Evolutionary conservation across 2,888 invertebrate genomes (phyloP), one percentile per base, ranked within the genome.

Genomic region (Melanargia galathea): DNA sequence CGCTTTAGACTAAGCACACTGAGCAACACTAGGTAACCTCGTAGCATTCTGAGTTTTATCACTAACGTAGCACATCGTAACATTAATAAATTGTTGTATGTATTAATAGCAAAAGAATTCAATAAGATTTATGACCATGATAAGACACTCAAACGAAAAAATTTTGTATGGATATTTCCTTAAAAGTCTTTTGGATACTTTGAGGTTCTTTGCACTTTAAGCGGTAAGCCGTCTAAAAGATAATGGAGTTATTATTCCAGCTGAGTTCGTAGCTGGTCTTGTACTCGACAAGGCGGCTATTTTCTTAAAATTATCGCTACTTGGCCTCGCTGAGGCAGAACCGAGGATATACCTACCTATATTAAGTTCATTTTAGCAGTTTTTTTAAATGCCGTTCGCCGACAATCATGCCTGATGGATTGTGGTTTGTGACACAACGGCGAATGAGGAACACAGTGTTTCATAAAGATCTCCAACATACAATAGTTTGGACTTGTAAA

Each of bases 231-330:
- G 87, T 84, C 83, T 85, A 80, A 85, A 86, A 84, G 84, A 84
- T 86, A 87, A 86, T 86, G 86, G 81, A 87, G 84, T 87, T 87
- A 87, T 87, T 86, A 87, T 87, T 87, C 86, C 81, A 84, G 78
- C 81, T 80, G 73, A 74, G 76, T 76, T 72, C 83, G 80, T 78
- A 76, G 79, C 82, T 81, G 82, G 76, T 73, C 75, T 86, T 89
- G 88, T 79, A 76, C 84, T 79, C 84, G 88, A 89, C 89, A 85
- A 81, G 86, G 77, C 86, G 80, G 82, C 87, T 86, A 89, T 89
- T 89, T 85, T 83, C 77, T 75, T 73, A 79, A 84, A 89, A 86
- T 87, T 89, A 89, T 88, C 78, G 87, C 88, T 85, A 83, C 88
- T 87, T 83, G 82, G 82, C 81, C 79, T 58, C 75, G 79, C 79